Conservation (phyloP, 1,140 invertebrate genomes). For the Batillaria attramentaria region DNA sequence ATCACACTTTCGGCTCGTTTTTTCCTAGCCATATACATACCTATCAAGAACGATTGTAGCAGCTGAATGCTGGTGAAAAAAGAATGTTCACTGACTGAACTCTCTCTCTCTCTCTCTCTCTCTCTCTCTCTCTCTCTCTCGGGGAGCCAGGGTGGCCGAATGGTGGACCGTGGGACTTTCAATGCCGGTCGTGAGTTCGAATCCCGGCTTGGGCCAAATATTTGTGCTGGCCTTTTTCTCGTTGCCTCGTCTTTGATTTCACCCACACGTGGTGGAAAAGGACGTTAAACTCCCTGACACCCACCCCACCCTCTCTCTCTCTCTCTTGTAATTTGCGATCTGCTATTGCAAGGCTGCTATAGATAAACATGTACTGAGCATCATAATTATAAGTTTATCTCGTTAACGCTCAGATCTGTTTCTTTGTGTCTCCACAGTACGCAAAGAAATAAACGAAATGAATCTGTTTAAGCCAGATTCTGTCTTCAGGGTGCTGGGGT, state of each 20-base stretch:
- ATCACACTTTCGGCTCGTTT: too few relatives aligned
- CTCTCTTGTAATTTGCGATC: too few relatives aligned
- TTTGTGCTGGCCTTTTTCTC: not conserved
- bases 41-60: too few relatives aligned
- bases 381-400: not conserved
- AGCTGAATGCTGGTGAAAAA: too few relatives aligned
- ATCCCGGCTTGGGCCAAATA: not conserved
- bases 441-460: not conserved
- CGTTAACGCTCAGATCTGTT: not conserved
- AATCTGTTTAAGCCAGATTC: not conserved
- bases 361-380: not conserved
- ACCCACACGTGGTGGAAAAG: not conserved
- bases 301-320: too few relatives aligned
- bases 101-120: not conserved
- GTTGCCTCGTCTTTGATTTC: too few relatives aligned
- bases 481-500: slow-evolving; percentile 55
- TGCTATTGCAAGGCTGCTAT: not conserved
- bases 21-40: too few relatives aligned
- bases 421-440: not conserved
- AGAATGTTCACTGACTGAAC: too few relatives aligned
- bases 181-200: not conserved
- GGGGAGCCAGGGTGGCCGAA: not conserved
- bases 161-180: not conserved
- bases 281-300: too few relatives aligned
- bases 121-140: not conserved